Evolutionary conservation across 64 coral and sea anemone species (phyloP).

Genomic region (Cladopsammia gracilis): DNA sequence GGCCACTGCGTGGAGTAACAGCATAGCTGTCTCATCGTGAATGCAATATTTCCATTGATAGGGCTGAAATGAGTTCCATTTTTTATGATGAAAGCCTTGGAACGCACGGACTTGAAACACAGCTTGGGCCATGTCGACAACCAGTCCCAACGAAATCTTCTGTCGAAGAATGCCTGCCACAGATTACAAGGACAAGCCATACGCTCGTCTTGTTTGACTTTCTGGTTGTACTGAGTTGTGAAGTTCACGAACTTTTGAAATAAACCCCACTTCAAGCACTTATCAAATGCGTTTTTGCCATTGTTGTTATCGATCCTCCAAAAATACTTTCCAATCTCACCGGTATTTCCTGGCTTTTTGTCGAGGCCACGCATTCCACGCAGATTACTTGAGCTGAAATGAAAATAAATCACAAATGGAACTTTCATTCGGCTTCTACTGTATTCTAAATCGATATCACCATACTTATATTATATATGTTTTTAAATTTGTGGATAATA

Average conservation of each 20-base stretch:
- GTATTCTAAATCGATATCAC: too few species aligned
- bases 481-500: too few species aligned
- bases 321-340: slow-evolving; percentile 26
- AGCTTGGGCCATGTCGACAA: not conserved
- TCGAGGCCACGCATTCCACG: not conserved
- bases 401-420: not conserved
- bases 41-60: not conserved
- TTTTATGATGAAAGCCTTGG: not conserved
- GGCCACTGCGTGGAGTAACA: not conserved
- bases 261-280: slow-evolving; percentile 35
- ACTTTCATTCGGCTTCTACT: too few species aligned
- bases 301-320: slow-evolving; percentile 47
- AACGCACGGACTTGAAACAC: not conserved
- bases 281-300: not conserved
- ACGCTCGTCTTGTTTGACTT: not conserved
- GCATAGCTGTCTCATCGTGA: not conserved
- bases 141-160: slow-evolving; percentile 29
- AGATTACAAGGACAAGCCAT: not conserved
- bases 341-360: slow-evolving; percentile 19
- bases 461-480: too few species aligned
- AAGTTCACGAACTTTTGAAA: not conserved
- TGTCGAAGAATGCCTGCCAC: slow-evolving; percentile 23
- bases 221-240: not conserved
- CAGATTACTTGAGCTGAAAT: not conserved
- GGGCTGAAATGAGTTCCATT: not conserved